A percentile compares a stretch with the other conserved stretches of the same genome.
phyloP scores from a whole-genome alignment of 2,113 vertebrate genomes.

The Pterocles burchelli region DNA sequence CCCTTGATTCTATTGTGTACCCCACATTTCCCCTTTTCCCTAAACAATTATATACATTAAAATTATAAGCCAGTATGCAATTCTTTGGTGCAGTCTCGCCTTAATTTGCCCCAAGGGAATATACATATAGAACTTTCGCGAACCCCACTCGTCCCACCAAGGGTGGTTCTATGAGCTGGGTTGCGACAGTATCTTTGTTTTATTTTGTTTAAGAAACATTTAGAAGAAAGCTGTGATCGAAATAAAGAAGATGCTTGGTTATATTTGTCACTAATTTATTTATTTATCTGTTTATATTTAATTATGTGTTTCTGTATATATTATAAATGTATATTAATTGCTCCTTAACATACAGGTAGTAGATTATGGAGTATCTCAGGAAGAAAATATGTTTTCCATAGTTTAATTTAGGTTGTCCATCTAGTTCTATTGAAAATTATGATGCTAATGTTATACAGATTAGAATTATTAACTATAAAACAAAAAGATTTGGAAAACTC shows the following conservation, averaged over 20 bases:
- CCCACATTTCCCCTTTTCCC: too few relatives aligned
- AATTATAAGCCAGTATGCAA: too few relatives aligned
- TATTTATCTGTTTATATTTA: neutral
- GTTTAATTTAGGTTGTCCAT: neutral
- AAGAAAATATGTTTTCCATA: neutral
- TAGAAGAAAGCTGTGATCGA: neutral
- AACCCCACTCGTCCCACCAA: too few relatives aligned
- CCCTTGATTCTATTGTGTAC: too few relatives aligned
- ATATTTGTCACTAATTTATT: neutral
- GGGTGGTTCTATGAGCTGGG: too few relatives aligned
- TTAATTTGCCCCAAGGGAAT: too few relatives aligned
- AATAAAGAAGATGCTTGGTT: neutral
- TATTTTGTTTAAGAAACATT: neutral
- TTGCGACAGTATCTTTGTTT: neutral
- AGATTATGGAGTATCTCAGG: neutral
- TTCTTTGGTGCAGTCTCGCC: too few relatives aligned
- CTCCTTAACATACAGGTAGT: neutral
- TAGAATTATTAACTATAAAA: neutral
- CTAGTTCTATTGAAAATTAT: neutral
- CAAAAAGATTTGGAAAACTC: neutral
- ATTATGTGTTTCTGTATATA: neutral
- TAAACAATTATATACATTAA: too few relatives aligned
- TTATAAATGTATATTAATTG: neutral
- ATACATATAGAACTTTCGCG: too few relatives aligned
- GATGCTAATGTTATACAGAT: neutral